phyloP scores from a whole-genome alignment of 2,888 invertebrate genomes.

The Glomeris marginata region DNA sequence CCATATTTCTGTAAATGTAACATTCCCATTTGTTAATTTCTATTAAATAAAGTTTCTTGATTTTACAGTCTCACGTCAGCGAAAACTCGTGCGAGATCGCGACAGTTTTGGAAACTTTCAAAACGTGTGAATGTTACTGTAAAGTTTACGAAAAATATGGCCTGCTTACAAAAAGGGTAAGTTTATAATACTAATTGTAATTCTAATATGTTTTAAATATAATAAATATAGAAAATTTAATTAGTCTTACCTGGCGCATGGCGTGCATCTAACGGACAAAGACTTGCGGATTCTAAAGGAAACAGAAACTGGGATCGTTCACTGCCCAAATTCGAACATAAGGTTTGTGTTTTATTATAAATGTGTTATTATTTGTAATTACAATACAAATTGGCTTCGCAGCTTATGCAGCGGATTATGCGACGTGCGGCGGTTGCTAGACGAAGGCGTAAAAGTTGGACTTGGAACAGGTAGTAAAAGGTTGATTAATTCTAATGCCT shows the following conservation, averaged over 20 bases:
- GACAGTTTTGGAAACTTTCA: conserved; percentile 43
- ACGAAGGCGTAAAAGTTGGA: conserved; percentile 54
- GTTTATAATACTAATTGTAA: not conserved
- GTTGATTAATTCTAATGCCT: not conserved
- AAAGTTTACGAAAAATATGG: conserved; percentile 58
- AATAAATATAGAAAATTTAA: conserved; percentile 7
- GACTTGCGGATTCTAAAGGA: conserved; percentile 49
- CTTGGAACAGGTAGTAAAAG: conserved; percentile 58
- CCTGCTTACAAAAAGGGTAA: conserved; percentile 57
- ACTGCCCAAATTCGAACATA: conserved; percentile 59
- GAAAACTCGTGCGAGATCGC: conserved; percentile 61
- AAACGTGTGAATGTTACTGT: conserved; percentile 46
- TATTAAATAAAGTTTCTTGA: too few relatives aligned
- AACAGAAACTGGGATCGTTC: conserved; percentile 53
- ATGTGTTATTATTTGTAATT: too few relatives aligned
- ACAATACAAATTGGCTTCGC: too few relatives aligned
- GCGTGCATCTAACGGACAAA: conserved; percentile 51
- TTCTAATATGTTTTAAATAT: not conserved
- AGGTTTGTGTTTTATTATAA: conserved; percentile 7
- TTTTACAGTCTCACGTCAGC: conserved; percentile 69
- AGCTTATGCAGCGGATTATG: conserved; percentile 66
- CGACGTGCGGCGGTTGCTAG: conserved; percentile 49
- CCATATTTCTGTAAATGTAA: too few relatives aligned
- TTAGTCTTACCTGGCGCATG: conserved; percentile 69
- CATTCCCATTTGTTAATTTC: too few relatives aligned